These are phyloP conservation scores for Otocyon megalotis DNA, from an alignment of 2,113 vertebrate genomes.

Conservation along the genomic window DNA sequence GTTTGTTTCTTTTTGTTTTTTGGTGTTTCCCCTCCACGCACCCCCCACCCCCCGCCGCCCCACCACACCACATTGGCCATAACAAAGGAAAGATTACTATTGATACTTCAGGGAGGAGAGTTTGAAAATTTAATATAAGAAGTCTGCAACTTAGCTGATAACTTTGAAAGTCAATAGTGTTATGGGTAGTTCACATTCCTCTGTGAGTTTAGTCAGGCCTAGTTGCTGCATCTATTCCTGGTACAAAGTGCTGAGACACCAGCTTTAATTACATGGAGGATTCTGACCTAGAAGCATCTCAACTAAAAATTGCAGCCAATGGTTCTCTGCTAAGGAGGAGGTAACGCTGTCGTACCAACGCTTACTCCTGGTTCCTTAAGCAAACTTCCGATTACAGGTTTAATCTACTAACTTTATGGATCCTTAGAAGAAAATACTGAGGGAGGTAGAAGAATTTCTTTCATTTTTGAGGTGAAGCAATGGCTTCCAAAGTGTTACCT, in stretches of 20 bases:
- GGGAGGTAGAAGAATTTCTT: not conserved
- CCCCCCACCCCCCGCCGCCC: too few relatives aligned
- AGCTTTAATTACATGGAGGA: not conserved
- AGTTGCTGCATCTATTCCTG: not conserved
- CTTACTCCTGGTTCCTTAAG: not conserved
- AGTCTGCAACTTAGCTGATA: not conserved
- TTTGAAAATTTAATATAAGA: not conserved
- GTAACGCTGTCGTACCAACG: not conserved
- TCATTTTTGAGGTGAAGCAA: slow-evolving; percentile 14
- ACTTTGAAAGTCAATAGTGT: not conserved
- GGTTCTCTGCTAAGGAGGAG: not conserved
- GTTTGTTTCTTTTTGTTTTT: not conserved
- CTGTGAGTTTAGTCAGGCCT: not conserved
- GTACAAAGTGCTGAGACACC: not conserved
- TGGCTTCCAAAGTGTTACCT: not conserved
- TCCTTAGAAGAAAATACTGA: not conserved
- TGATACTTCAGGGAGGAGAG: not conserved
- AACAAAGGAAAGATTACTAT: not conserved
- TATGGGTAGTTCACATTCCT: not conserved
- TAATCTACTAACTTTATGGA: not conserved
- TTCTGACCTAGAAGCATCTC: not conserved
- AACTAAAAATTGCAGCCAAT: not conserved
- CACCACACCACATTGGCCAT: not conserved
- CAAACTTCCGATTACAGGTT: not conserved
- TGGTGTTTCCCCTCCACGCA: not conserved